Conservation (phyloP, 2,888 invertebrate species). For the Morpho achilles region DNA sequence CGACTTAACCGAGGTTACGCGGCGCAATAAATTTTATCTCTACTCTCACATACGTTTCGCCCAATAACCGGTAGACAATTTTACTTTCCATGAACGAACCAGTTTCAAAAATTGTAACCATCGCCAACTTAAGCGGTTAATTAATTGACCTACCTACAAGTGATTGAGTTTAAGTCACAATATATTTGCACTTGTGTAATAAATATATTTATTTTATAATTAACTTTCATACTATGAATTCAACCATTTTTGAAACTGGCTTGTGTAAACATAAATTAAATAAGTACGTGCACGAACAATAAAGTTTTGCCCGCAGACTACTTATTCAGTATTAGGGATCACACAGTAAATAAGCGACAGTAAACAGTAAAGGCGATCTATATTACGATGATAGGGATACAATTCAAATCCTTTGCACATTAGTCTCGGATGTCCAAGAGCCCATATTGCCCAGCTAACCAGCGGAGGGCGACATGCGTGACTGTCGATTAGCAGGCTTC, state of each 20-base stretch:
- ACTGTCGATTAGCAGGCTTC: too few species aligned
- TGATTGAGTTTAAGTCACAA: background rate
- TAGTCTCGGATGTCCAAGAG: too few species aligned
- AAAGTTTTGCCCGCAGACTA: constrained; percentile 1
- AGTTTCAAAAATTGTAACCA: constrained; percentile 19
- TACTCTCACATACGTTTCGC: constrained; percentile 12
- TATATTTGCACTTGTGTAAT: too few species aligned
- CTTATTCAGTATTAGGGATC: too few species aligned
- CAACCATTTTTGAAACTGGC: constrained; percentile 7
- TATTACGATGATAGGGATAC: too few species aligned
- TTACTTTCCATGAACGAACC: constrained; percentile 23
- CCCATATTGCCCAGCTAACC: too few species aligned
- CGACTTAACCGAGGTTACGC: constrained; percentile 6
- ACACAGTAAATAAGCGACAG: too few species aligned
- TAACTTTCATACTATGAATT: background rate
- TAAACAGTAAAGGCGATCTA: too few species aligned
- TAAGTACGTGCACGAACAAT: constrained; percentile 1
- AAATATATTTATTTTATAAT: too few species aligned
- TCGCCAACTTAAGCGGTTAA: constrained; percentile 5
- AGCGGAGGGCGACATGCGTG: too few species aligned
- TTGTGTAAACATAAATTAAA: constrained; percentile 1
- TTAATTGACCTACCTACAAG: constrained; percentile 5
- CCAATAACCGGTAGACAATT: constrained; percentile 20
- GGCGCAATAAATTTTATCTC: constrained; percentile 4
- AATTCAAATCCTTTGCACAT: too few species aligned